Conservation (phyloP, 2,797 vertebrate species). For the Molossus alvarezi region DNA sequence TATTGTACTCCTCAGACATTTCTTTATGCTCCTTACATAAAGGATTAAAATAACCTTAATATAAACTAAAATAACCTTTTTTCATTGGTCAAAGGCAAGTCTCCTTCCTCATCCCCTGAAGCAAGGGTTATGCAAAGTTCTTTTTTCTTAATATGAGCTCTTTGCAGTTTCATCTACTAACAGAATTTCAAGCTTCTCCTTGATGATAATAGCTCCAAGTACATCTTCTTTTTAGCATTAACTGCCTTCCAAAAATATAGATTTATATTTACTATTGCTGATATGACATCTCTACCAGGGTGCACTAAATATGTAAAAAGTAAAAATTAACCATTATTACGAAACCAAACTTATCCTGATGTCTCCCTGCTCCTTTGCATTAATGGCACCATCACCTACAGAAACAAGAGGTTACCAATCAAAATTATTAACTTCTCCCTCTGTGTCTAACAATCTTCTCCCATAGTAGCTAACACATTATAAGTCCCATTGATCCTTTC, state of each 20-base stretch:
- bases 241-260: background rate
- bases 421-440: background rate
- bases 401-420: background rate
- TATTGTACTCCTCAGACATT: background rate
- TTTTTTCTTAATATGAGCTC: background rate
- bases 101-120: background rate
- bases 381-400: background rate
- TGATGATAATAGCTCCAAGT: background rate
- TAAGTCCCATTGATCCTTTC: background rate
- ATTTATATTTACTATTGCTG: constrained; percentile 22
- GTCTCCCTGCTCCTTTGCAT: background rate
- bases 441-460: background rate
- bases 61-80: background rate
- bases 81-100: background rate
- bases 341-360: background rate
- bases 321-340: background rate
- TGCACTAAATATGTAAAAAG: background rate
- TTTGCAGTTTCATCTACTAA: background rate
- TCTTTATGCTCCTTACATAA: background rate
- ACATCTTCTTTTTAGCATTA: background rate
- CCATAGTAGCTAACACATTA: background rate
- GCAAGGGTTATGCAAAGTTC: background rate
- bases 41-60: background rate
- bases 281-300: background rate
- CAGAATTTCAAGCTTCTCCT: constrained; percentile 24